phyloP scores from a whole-genome alignment of 2,888 invertebrate species.

The Penaeus monodon region DNA sequence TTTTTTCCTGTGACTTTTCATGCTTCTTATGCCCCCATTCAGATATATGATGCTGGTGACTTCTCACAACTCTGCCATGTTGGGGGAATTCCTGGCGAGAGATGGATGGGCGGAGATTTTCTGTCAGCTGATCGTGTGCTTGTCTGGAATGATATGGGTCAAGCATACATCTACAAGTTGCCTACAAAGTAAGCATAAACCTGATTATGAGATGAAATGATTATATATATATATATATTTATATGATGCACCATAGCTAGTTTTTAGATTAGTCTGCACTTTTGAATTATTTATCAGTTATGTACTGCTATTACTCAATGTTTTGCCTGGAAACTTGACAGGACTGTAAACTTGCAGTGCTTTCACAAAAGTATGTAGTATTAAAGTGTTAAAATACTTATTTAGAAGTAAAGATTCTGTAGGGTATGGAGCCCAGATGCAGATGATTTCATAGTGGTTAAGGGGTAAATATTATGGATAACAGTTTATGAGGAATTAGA shows the following conservation, averaged over 20 bases:
- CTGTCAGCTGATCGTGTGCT: constrained; percentile 90
- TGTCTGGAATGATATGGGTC: constrained; percentile 96
- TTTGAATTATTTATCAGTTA: too few species aligned
- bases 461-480: too few species aligned
- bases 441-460: too few species aligned
- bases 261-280: too few species aligned
- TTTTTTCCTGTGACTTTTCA: background rate
- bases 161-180: constrained; percentile 93
- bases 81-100: constrained; percentile 86
- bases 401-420: too few species aligned
- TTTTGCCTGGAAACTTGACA: too few species aligned
- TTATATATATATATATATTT: background rate
- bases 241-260: background rate
- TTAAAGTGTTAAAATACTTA: too few species aligned
- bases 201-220: background rate
- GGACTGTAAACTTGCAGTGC: too few species aligned
- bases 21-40: background rate
- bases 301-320: too few species aligned
- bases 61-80: constrained; percentile 95
- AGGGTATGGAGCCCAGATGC: too few species aligned
- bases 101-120: constrained; percentile 97
- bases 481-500: too few species aligned
- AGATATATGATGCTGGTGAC: constrained; percentile 88
- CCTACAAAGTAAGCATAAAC: constrained; percentile 87
- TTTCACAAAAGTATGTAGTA: too few species aligned